Evolutionary conservation across 2,888 invertebrate genomes (phyloP), one percentile per base, ranked within the genome.

Genomic region (Rhimphoctona megacephalus): DNA sequence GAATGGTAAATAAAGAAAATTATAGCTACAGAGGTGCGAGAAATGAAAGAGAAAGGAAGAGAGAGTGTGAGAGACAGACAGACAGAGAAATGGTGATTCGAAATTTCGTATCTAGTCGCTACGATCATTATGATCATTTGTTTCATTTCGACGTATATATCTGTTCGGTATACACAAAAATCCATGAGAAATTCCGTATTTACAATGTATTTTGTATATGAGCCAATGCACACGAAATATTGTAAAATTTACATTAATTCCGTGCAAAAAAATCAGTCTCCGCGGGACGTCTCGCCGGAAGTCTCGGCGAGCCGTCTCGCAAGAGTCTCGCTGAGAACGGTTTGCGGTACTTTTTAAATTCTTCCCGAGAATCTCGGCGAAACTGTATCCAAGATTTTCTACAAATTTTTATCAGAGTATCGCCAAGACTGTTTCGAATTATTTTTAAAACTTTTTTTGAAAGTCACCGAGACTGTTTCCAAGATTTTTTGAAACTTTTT

Each of bases 1-100:
- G 36, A 67, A 69, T 61, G 66, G 70, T 85, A 81, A 86, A 86
- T 85, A 81, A 81, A 79, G 81, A 84, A 86, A 86, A 84, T 79
- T 79, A 86, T 86, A 79, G 74, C 33, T 52, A 25, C 25, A 17
- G 36, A 54, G 30, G n/a, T 49, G 57, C 33, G 57, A 79, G 52
- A 54, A 43, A 64, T 64, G 54, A 77, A 77, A 76, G 78, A 69
- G 69, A 61, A 39, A 46, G 64, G 30, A 70, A 33, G 43, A 61
- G 52, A 69, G 22, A 22, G 25, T 46, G 39, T 43, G 49, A 61
- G 52, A 72, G 33, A 19, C 39, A 36, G 54, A 67, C 30, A 39
- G 49, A 30, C 33, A 14, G 49, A 19, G 54, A 74, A 69, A 61
- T 64, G 66, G 17, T 67, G 33, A 74, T 79, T 81, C 78, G 66